Base-by-base conservation (phyloP, 2,888 invertebrate genomes). In the Phortica okadai region DNA sequence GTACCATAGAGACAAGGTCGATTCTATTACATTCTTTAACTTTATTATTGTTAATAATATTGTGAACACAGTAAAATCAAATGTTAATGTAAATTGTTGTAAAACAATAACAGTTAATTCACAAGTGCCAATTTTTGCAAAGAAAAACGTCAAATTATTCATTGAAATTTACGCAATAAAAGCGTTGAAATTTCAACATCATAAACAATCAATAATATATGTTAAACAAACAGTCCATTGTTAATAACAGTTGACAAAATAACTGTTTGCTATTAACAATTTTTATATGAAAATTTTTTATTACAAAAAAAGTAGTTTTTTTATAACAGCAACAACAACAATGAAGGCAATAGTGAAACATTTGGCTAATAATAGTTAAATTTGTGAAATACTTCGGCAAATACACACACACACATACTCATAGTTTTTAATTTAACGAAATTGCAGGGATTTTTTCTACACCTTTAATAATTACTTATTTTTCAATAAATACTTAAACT, bases 401-500 rank as follows among this genome's bases (percentile, higher is more conserved):
- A 75, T 76, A 76, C 79, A 70, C 81, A 81, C 81, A 81, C 79
- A 79, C 80, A 79, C 78, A 77, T 73, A 77, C 56, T 66, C 42
- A 78, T 86, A 82, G 83, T 79, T 82, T 77, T 80, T 80, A 79
- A 80, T 78, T 81, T 74, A 80, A 87, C 84, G 83, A 90, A 90
- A 90, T 90, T 90, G 90, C 90, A 90, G 90, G 90, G 88, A 90
- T 85, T 83, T 87, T 88, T 85, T 82, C 80, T 78, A 80, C 82
- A 70, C 75, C 76, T 78, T 67, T 69, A 67, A 67, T 8, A 75
- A 44, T 64, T 73, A 69, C 25, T 73, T 76, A 44, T 76, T 78
- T 81, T 78, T 79, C 62, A 73, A 77, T 56, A 62, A 74, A 76
- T 50, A 77, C 59, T 59, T 59, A 58, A 67, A 79, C 67, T 79